Percentiles rank a stretch among this genome's conserved stretches.
These are phyloP conservation scores for Strix aluco DNA, from an alignment of 2,113 vertebrate species.

Conservation along the genomic window DNA sequence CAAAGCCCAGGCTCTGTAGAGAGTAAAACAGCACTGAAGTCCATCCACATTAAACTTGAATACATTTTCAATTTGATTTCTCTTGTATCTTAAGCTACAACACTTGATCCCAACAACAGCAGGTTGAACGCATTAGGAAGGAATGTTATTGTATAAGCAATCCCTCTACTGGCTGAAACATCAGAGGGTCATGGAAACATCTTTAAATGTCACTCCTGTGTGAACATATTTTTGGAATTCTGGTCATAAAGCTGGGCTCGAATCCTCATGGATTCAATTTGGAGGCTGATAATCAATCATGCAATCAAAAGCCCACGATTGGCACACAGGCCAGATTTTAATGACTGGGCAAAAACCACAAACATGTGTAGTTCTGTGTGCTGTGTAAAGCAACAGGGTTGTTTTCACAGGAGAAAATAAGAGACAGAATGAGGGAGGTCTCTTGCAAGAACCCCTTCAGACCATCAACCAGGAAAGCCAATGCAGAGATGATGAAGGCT, in stretches of 20 bases:
- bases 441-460: background rate
- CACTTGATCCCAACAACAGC: constrained; percentile 46
- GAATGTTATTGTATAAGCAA: constrained; percentile 56
- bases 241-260: background rate
- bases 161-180: constrained; percentile 41
- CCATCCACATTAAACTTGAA: constrained; percentile 4
- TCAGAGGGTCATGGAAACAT: constrained; percentile 34
- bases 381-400: background rate
- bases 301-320: background rate
- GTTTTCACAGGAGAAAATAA: background rate
- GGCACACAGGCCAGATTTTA: background rate
- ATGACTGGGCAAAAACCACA: background rate
- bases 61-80: constrained; percentile 41
- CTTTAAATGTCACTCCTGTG: constrained; percentile 36
- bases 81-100: constrained; percentile 35
- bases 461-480: background rate
- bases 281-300: constrained; percentile 36
- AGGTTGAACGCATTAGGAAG: constrained; percentile 49
- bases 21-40: background rate
- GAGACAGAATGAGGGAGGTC: background rate
- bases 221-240: constrained; percentile 41
- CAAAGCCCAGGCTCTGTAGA: background rate
- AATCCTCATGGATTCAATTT: constrained; percentile 5
- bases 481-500: rapidly evolving
- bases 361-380: background rate